Evolutionary conservation across 2,797 vertebrate genomes (phyloP).

Genomic region (Sebastiscus tertius): DNA sequence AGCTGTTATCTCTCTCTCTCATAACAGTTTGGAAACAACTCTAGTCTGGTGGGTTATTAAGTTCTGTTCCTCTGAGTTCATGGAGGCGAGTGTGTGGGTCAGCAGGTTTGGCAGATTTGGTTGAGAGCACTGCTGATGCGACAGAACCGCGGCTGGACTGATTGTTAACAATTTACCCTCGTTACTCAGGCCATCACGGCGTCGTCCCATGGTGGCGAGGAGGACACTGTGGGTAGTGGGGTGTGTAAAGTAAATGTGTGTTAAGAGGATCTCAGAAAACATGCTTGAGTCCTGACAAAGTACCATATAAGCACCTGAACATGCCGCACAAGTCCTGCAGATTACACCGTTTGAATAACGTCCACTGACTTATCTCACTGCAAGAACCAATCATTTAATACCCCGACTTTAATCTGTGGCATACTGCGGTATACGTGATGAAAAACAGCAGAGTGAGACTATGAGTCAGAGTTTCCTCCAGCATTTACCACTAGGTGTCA

Average conservation of each 20-base stretch:
- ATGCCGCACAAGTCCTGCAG: constrained; percentile 15
- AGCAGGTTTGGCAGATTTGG: constrained; percentile 63
- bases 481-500: constrained; percentile 78
- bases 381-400: constrained; percentile 28
- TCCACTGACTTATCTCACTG: constrained; percentile 23
- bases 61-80: constrained; percentile 48
- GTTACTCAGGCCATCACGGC: background rate
- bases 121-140: constrained; percentile 67
- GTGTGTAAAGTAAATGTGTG: constrained; percentile 10
- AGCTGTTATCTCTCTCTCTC: constrained; percentile 23
- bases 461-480: background rate
- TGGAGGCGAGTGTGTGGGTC: constrained; percentile 56
- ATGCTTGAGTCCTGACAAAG: constrained; percentile 25
- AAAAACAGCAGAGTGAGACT: constrained; percentile 17
- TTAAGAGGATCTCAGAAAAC: constrained; percentile 31
- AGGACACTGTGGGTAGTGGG: constrained; percentile 8
- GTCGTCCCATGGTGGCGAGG: constrained; percentile 1
- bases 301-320: constrained; percentile 22
- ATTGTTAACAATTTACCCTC: constrained; percentile 69
- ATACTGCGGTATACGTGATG: background rate
- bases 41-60: constrained; percentile 31
- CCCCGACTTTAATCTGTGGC: constrained; percentile 11
- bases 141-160: constrained; percentile 54
- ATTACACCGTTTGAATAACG: constrained; percentile 39
- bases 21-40: constrained; percentile 32